phyloP scores from a whole-genome alignment of 2,113 vertebrate genomes.

The Diadophis punctatus region DNA sequence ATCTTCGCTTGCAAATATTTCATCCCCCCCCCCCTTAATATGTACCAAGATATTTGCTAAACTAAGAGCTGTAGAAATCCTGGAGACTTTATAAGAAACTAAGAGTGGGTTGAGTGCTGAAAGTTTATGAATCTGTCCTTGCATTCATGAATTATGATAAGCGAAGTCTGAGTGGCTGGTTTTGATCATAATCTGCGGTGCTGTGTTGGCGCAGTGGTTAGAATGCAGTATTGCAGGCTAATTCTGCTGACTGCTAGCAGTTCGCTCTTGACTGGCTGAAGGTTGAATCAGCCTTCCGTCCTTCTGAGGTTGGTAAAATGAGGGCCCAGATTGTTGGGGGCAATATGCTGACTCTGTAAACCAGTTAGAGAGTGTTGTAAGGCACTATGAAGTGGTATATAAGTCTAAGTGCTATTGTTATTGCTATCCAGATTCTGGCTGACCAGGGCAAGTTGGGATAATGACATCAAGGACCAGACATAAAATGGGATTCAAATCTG shows the following conservation, averaged over 20 bases:
- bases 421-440: not conserved
- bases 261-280: not conserved
- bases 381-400: not conserved
- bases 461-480: not conserved
- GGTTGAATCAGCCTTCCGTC: not conserved
- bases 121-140: not conserved
- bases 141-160: not conserved
- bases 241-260: not conserved
- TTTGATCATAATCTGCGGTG: rapidly evolving
- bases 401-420: not conserved
- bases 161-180: not conserved
- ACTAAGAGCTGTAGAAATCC: not conserved
- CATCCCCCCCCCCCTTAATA: not conserved
- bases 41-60: not conserved
- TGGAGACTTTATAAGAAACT: not conserved
- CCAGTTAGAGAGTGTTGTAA: not conserved
- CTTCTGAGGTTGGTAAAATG: not conserved
- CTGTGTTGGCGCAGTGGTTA: not conserved
- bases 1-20: not conserved
- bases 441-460: not conserved
- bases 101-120: not conserved
- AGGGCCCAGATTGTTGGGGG: not conserved
- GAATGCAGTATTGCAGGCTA: not conserved
- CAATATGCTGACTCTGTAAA: not conserved
- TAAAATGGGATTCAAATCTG: not conserved